phyloP scores from a whole-genome alignment of 1,140 invertebrate species.

The Heterodera carotae region DNA sequence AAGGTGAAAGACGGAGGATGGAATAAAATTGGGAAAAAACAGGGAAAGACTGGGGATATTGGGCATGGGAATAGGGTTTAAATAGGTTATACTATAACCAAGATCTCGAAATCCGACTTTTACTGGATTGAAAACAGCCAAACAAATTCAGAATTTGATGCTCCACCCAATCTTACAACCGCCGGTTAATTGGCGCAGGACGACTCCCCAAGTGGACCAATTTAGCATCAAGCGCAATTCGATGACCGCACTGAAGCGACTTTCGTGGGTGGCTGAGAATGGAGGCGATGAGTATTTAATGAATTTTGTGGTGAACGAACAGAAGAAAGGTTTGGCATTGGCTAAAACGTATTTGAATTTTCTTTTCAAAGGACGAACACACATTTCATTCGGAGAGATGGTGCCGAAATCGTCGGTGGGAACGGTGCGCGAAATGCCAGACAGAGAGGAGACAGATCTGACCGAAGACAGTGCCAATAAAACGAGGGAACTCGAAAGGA shows the following conservation, averaged over 20 bases:
- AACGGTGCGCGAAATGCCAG: neutral
- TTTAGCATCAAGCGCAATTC: slow-evolving; percentile 44
- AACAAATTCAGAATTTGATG: neutral
- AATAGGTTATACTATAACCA: too few species aligned
- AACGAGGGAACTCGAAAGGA: neutral
- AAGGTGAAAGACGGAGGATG: neutral
- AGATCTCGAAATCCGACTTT: too few species aligned
- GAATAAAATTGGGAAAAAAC: too few species aligned
- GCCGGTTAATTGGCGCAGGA: slow-evolving; percentile 26
- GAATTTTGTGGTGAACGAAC: slow-evolving; percentile 38
- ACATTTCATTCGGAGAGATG: slow-evolving; percentile 33
- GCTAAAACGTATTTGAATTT: neutral
- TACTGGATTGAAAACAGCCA: neutral
- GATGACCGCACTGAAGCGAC: slow-evolving; percentile 43
- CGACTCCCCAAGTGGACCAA: slow-evolving; percentile 29
- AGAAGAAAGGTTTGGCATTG: slow-evolving; percentile 32
- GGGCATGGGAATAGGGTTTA: too few species aligned
- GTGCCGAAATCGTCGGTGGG: slow-evolving; percentile 18
- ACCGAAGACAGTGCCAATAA: neutral
- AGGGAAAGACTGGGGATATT: too few species aligned
- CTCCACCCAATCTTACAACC: slow-evolving; percentile 1
- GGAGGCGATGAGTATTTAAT: slow-evolving; percentile 33
- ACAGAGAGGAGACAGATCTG: neutral
- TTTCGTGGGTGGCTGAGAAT: slow-evolving; percentile 43
- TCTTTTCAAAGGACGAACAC: slow-evolving; percentile 25